Conservation (phyloP, 2,797 vertebrate species). For the Morelia viridis region DNA sequence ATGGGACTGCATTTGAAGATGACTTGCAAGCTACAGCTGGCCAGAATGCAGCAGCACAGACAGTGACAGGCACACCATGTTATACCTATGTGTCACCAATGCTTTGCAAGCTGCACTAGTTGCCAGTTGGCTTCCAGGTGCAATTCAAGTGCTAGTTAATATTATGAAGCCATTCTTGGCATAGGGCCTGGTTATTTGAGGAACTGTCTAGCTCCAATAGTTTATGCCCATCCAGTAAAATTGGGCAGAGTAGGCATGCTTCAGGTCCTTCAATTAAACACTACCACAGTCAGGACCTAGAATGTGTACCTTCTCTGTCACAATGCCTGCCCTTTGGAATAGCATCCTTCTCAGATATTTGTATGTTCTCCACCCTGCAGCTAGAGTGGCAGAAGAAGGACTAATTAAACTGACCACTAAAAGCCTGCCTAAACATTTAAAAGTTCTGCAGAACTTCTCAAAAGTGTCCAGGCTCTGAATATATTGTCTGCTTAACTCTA, state of each 20-base stretch:
- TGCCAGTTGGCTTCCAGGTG: not conserved
- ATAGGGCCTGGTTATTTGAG: not conserved
- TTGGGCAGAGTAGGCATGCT: not conserved
- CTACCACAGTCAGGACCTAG: not conserved
- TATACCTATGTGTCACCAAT: not conserved
- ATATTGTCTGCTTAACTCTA: not conserved
- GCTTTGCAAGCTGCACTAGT: not conserved
- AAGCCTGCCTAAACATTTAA: not conserved
- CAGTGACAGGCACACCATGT: no score
- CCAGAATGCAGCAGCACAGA: not conserved
- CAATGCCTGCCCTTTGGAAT: not conserved
- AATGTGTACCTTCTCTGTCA: not conserved
- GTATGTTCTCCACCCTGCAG: not conserved
- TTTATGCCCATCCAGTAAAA: not conserved
- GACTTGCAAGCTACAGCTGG: not conserved
- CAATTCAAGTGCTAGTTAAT: not conserved
- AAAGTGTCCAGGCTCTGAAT: not conserved
- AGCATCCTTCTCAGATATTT: not conserved
- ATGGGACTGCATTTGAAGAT: not conserved
- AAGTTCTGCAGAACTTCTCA: not conserved
- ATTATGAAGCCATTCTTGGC: not conserved
- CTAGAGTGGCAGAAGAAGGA: not conserved
- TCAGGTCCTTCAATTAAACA: not conserved
- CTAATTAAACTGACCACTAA: not conserved
- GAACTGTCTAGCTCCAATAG: not conserved